Evolutionary conservation across 2,797 vertebrate species (phyloP), one percentile per base, ranked within the genome.

Genomic region (Coracias cyanogaster): DNA sequence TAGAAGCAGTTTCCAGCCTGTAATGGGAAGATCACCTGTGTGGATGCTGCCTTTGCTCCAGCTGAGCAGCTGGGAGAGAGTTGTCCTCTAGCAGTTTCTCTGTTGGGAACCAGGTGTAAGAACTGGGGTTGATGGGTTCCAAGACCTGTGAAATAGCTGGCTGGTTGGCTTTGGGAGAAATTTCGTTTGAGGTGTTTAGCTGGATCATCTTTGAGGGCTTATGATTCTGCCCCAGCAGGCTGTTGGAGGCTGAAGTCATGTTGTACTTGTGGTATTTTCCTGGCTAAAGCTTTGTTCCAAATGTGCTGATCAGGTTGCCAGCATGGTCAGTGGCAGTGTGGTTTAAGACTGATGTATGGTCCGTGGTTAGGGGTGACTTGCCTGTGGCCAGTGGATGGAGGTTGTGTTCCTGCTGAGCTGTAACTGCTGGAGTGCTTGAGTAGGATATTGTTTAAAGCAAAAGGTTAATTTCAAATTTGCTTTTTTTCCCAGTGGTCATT

Each of bases 391-490:
- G 39, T 73, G 86, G 6, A 41, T 35, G 43, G 31, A 93, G 54
- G 33, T 46, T 69, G 12, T 58, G 55, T 41, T 51, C 4, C 9
- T 41, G 24, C 15, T 66, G 74, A 80, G 48, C 82, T 82, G 62
- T 93, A 81, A 28, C 45, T 89, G 48, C 65, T 78, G 65, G 21
- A 66, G 12, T 26, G 19, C 43, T 80, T 16, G n/a, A 77, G 28
- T 8, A 92, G 64, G 13, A 37, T 82, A 60, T 77, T 71, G 84
- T 91, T 94, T 89, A 93, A 83, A 94, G 45, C 2, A 2, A 80
- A 93, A 57, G 69, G 37, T 89, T 82, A 51, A 95, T 91, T 93
- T 86, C 9, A 70, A 31, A 12, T 58, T 79, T 69, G 8, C 7
- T 17, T 28, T 18, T 77, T 86, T 89, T 78, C 18, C 54, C 18